Base-by-base conservation (phyloP, 2,888 invertebrate species). In the Orthosia cruda region DNA sequence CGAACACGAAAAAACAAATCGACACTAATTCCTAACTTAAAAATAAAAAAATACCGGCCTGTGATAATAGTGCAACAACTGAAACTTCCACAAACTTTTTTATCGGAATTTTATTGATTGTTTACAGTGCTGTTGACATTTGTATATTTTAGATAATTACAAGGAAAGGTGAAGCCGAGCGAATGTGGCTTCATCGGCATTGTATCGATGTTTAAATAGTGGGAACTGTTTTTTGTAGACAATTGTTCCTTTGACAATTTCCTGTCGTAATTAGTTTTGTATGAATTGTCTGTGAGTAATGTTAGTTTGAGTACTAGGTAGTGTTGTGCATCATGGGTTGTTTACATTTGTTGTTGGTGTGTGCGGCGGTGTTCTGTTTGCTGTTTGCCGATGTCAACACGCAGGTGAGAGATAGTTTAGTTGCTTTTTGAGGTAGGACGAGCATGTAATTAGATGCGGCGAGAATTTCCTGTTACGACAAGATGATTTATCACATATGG, bases 321-420 rank as follows among this genome's bases (percentile, higher is more conserved):
- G 77, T 85, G 88, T 88, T 88, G 87, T 91, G 90, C 80, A 85
- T 79, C 73, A 95, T 95, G 94, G 88, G 85, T 90, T 86, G 83
- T 79, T 90, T 89, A 88, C 88, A 88, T 83, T 87, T 91, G 81
- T 89, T 92, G 81, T 87, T 89, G 78, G 87, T 92, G 91, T 92
- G 91, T 89, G 92, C 89, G 74, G 85, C 89, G 69, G 82, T 93
- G 73, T 77, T 89, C 58, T 90, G 90, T 77, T 80, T 91, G 72
- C 91, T 87, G 85, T 86, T 92, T 20, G 88, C 87, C 62, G 83
- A 86, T 49, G 89, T 88, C 57, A 76, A 84, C 23, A 90, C 91
- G 18, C 89, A 93, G 93, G 94, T 93, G 80, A 93, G 94, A 85
- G 64, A 65, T 26, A 26, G 40, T 72, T 75, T 71, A 23, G 49